Evolutionary conservation across 2,888 invertebrate genomes (phyloP), one percentile per base, ranked within the genome.

Genomic region (Pachydiplax longipennis): DNA sequence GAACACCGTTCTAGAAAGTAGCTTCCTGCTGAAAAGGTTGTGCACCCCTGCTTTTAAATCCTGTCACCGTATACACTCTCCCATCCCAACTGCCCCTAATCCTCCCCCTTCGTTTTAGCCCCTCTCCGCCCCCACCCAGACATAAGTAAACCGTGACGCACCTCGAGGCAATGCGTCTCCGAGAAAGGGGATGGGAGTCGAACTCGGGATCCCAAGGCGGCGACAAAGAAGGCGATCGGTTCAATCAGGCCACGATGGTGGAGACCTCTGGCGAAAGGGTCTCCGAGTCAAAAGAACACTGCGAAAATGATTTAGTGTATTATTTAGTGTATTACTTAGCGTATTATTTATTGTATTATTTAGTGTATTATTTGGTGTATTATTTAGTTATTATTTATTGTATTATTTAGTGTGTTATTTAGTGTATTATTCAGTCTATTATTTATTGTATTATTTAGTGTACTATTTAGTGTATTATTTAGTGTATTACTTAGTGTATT

Each of bases 61-160:
- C 73, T 73, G 73, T 73, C 73, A 25, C 25, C 73, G 53, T 53
- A 53, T 53, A 15, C 53, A 18, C 53, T 1, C 18, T 13, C 31
- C 73, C 31, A 13, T 12, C 73, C 25, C 65, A 3, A n/a, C 65
- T 65, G 65, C 65, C 65, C 65, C 65, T 65, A 65, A 65, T 65
- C 65, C 65, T 61, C n/a, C 25, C 22, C 65, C 65, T 65, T 22
- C 65, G 25, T n/a, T 65, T 65, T 65, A 65, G 65, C 65, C 65
- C 25, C 61, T 61, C 65, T 65, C 65, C 22, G 65, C 22, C 65
- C 65, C 65, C 65, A 65, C 65, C 48, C 6, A 40, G 83, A 83
- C 53, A 65, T 61, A 87, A 87, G 87, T 87, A 87, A 87, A 87
- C 87, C 87, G 65, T 87, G 87, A 87, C 87, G 87, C 87, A 61